Evolutionary conservation across 92 coral and sea anemone species (phyloP).

Genomic region (Porites divaricata): DNA sequence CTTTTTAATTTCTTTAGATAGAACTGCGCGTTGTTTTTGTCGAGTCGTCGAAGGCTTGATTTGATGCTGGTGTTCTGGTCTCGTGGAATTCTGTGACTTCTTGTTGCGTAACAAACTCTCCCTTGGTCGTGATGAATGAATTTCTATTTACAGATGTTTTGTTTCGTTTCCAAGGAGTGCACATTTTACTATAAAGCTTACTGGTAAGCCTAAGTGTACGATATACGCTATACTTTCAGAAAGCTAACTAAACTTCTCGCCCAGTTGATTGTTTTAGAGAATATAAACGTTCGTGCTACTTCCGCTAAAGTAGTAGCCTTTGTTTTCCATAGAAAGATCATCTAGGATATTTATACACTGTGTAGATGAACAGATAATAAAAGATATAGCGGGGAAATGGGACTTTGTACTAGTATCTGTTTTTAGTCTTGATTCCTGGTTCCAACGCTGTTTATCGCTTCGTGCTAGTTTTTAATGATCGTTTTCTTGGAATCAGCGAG

Average conservation of each 20-base stretch:
- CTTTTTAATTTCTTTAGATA: constrained; percentile 6
- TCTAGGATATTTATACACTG: constrained; percentile 15
- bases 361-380: neutral
- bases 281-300: constrained; percentile 14
- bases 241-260: neutral
- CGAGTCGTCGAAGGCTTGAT: neutral
- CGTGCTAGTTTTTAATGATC: neutral
- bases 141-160: constrained; percentile 47
- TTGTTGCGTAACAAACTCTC: constrained; percentile 31
- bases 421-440: neutral
- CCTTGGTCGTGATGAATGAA: constrained; percentile 24
- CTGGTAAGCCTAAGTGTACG: neutral
- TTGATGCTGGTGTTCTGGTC: neutral
- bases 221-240: neutral
- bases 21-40: constrained; percentile 14
- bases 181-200: neutral
- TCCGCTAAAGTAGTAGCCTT: constrained; percentile 31
- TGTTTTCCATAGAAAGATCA: constrained; percentile 19
- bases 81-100: constrained; percentile 47
- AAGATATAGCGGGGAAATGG: neutral
- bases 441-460: neutral
- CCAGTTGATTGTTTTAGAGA: constrained; percentile 9
- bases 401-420: neutral
- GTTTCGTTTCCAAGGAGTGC: constrained; percentile 45
- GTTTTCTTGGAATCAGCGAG: neutral